Base-by-base conservation (phyloP, 2,888 invertebrate species). In the Andrena chrysosceles region DNA sequence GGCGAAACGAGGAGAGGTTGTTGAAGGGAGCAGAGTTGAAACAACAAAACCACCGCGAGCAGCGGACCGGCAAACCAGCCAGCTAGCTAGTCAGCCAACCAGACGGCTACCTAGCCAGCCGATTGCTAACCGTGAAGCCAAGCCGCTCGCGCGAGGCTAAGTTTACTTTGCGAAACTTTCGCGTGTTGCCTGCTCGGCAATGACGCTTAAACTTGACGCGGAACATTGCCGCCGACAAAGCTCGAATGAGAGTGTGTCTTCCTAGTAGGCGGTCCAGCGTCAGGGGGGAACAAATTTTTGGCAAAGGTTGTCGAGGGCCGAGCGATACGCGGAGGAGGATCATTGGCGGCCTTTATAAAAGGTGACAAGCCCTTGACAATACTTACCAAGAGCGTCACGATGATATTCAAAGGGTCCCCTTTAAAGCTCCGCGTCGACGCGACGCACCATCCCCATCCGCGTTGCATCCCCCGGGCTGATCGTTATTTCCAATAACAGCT, bases 141-240 rank as follows among this genome's bases (percentile, higher is more conserved):
- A 87, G 85, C 88, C 83, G 83, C 86, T 86, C 83, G 79, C 84
- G 85, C 85, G 82, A 90, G 88, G 89, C 86, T 89, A 89, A 92
- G 91, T 93, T 93, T 91, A 92, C 92, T 92, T 92, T 90, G 81
- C 87, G 81, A 87, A 91, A 91, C 89, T 92, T 92, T 89, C 78
- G 79, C 84, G 82, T 85, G 88, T 81, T 84, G 80, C 77, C 73
- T 77, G 80, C 77, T 75, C 67, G 66, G 67, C 71, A 80, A 81
- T 78, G 84, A 84, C 33, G 84, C 87, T 77, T 78, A 76, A 81
- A 86, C 76, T 78, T 78, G 77, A 66, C 71, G 68, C 74, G 69
- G 62, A 59, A 75, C 77, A 70, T 82, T 70, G 54, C 74, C 54
- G 59, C 31, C 75, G 68, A 75, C 83, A 67, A 31, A 68, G 69